Evolutionary conservation across 2,888 invertebrate species (phyloP).

Genomic region (Meliscaeva auricollis): DNA sequence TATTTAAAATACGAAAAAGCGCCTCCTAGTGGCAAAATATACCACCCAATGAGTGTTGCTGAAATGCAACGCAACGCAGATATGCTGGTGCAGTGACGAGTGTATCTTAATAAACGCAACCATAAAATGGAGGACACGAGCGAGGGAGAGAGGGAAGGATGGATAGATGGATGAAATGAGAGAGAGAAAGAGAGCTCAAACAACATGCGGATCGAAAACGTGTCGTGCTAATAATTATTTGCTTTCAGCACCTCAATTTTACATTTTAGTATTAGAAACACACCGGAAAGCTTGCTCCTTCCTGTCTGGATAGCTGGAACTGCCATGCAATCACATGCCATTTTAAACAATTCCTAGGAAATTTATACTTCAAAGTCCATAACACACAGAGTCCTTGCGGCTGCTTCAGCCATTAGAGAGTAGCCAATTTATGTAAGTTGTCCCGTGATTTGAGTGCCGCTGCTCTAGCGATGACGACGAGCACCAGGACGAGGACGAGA

Average conservation of each 20-base stretch:
- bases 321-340: background rate
- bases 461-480: background rate
- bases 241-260: slow-evolving; percentile 42
- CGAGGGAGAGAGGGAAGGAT: too few species aligned
- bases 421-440: slow-evolving; percentile 9
- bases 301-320: background rate
- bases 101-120: too few species aligned
- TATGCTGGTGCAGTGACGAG: too few species aligned
- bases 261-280: background rate
- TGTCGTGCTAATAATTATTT: slow-evolving; percentile 44
- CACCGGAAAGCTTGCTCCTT: background rate
- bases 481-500: background rate
- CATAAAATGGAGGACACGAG: too few species aligned
- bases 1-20: too few species aligned
- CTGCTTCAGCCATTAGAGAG: background rate
- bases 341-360: slow-evolving; percentile 7
- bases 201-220: slow-evolving; percentile 12
- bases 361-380: slow-evolving; percentile 14
- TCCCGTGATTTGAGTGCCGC: slow-evolving; percentile 3
- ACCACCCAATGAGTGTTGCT: background rate
- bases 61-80: too few species aligned
- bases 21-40: too few species aligned
- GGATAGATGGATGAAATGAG: too few species aligned
- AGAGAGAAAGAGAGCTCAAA: background rate
- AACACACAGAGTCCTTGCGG: background rate